These are phyloP conservation scores for Semaprochilodus insignis DNA, from an alignment of 2,797 vertebrate genomes.

Conservation along the genomic window DNA sequence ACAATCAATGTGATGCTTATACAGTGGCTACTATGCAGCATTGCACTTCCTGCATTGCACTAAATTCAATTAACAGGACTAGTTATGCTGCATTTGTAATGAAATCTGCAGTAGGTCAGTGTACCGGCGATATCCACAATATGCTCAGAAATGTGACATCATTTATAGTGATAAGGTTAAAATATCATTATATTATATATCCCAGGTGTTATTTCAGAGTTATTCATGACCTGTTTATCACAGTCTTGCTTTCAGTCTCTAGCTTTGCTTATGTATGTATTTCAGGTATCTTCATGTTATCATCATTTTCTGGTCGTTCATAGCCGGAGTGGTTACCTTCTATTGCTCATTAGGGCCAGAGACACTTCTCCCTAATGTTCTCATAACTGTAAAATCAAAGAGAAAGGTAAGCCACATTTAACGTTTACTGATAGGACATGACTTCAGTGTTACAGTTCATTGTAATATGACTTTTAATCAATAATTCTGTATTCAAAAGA, in stretches of 20 bases:
- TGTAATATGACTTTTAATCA: not conserved
- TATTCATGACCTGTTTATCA: not conserved
- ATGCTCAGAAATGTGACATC: too few species aligned
- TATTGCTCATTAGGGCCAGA: conserved; percentile 91
- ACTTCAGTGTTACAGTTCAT: not conserved
- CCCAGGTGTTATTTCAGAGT: too few species aligned
- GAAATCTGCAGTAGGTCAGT: too few species aligned
- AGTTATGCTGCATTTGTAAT: too few species aligned
- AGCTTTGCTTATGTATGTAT: not conserved
- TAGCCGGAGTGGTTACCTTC: conserved; percentile 92
- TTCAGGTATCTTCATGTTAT: conserved; percentile 90
- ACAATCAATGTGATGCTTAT: too few species aligned
- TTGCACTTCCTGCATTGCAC: too few species aligned
- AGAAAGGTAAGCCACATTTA: conserved; percentile 79
- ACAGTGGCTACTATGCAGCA: too few species aligned
- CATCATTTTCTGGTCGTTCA: conserved; percentile 96
- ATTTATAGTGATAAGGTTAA: too few species aligned
- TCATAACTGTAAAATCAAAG: conserved; percentile 88
- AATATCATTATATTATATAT: too few species aligned
- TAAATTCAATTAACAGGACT: too few species aligned
- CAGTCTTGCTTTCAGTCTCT: not conserved
- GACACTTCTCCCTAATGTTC: conserved; percentile 90
- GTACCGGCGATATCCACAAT: too few species aligned
- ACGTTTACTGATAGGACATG: too few species aligned
- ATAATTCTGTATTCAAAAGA: not conserved